Base-by-base conservation (phyloP, 2,797 vertebrate genomes). In the Anabas testudineus region DNA sequence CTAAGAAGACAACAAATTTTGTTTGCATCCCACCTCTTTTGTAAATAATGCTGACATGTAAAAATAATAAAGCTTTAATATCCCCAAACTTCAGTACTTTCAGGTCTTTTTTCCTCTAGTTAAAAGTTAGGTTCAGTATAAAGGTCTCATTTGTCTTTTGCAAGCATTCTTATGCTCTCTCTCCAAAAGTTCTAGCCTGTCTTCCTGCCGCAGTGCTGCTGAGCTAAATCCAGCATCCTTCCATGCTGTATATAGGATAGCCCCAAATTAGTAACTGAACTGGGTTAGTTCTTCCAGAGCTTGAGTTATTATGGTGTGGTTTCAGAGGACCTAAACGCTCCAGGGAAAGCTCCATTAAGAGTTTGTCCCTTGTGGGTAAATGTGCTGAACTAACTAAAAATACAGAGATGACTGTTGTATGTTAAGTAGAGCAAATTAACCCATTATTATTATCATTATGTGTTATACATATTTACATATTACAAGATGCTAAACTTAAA, bases 251-350 rank as follows among this genome's bases (percentile, higher is more conserved):
- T 83, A 74, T 85, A 86, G 87, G 72, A 66, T 81, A 73, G 84
- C 85, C 91, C 90, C 84, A 92, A 88, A 92, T 92, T 89, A 85
- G 83, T 62, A 81, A 74, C 39, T 85, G 62, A 94, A 95, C 67
- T 85, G 78, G 92, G 92, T 93, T 93, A 93, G 78, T 81, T 83
- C 85, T 90, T 89, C 79, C 76, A 71, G 87, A 78, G 66, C 72
- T 49, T 80, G 78, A 76, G 81, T 76, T 77, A 82, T 74, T 87
- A 83, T 52, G 26, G 48, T 59, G 22, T 46, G 73, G 59, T 81
- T 83, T 75, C 75, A 82, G 60, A 64, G 69, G 75, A 76, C 69
- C 51, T 22, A 45, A 57, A 67, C 32, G 47, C 85, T 78, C 76
- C 46, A 28, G 88, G 77, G 87, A 87, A 57, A 63, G 61, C 24